These are phyloP conservation scores for Calypte anna DNA, from an alignment of 2,113 vertebrate genomes.

Conservation along the genomic window DNA sequence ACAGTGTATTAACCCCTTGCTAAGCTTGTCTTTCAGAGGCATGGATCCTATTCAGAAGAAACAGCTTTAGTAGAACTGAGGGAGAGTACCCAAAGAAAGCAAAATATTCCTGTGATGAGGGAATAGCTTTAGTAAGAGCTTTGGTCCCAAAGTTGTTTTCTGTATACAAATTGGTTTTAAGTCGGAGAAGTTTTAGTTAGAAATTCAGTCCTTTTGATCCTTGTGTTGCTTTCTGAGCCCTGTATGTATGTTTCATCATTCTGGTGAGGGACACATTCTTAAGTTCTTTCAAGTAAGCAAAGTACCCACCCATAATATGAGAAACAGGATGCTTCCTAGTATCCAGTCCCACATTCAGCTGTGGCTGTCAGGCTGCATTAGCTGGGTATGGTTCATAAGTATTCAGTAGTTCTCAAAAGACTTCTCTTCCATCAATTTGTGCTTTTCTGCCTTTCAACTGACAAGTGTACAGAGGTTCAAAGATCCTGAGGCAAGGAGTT, in stretches of 20 bases:
- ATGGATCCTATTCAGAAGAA: background rate
- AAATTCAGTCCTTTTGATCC: background rate
- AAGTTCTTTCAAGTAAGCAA: background rate
- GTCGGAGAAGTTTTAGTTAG: background rate
- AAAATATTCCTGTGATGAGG: background rate
- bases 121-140: background rate
- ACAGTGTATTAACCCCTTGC: background rate
- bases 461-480: background rate
- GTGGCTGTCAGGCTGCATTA: background rate
- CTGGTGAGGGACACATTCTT: background rate
- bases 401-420: background rate
- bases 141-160: background rate
- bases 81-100: background rate
- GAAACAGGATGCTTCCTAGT: background rate
- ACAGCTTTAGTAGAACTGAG: background rate
- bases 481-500: background rate
- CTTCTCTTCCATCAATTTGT: background rate
- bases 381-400: background rate
- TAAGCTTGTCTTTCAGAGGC: background rate
- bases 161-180: background rate
- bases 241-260: background rate
- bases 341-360: accelerated
- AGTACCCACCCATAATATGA: background rate
- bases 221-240: background rate
- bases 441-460: background rate